Evolutionary conservation across 1,140 invertebrate species (phyloP), one percentile per base, ranked within the genome.

Genomic region (Neotoxoptera formosana): DNA sequence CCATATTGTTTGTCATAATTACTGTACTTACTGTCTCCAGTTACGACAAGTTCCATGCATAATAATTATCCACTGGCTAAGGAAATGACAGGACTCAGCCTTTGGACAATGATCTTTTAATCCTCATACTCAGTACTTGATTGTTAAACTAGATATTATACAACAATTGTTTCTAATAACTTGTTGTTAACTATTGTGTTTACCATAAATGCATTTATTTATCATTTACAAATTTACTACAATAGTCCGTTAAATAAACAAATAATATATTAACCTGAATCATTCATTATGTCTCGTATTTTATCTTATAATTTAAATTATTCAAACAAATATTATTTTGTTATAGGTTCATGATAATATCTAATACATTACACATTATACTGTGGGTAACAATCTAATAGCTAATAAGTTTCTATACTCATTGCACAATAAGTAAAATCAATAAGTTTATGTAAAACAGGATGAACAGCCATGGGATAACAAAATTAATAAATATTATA

Each of bases 251-350:
- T n/a, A n/a, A 20, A n/a, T 76, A 76, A 67, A 23, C 14, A 67
- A n/a, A 76, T 76, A 76, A n/a, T 76, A n/a, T n/a, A 76, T 76
- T n/a, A 76, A 76, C 14, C 60, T n/a, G n/a, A 76, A 76, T 76
- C 11, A n/a, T 76, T n/a, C 7, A 76, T 30, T 17, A 76, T n/a
- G 60, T 76, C n/a, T 76, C 3, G 21, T 76, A n/a, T 4, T n/a
- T 76, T n/a, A n/a, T 76, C 30, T 17, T 76, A 76, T 76, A 7
- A n/a, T 76, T 14, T 67, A 76, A n/a, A 3, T 76, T 76, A 76
- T 14, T 76, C n/a, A 76, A 76, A 76, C n/a, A 76, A 76, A 76
- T n/a, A 76, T n/a, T 67, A 67, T 76, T 17, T 76, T 7, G 17
- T 17, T n/a, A 76, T 7, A 76, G 30, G 14, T n/a, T 76, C 4